Evolutionary conservation across 2,113 vertebrate genomes (phyloP).

Genomic region (Butorides virescens): DNA sequence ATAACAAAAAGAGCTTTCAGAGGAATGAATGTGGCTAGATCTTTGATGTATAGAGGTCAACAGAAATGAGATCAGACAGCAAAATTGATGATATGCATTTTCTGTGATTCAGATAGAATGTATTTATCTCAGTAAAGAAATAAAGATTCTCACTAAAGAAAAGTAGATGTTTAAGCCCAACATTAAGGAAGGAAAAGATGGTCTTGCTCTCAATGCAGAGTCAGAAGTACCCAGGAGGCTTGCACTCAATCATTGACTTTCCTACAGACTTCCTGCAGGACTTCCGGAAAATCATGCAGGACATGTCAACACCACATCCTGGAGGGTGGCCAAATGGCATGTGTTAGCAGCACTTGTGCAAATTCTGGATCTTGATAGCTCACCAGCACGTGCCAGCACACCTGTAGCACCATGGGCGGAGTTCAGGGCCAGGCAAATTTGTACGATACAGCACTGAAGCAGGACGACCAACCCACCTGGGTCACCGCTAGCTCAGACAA

Average conservation of each 20-base stretch:
- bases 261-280: not conserved
- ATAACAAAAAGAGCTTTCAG: not conserved
- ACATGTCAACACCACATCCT: rapidly evolving
- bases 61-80: not conserved
- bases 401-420: not conserved
- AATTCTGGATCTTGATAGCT: not conserved
- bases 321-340: rapidly evolving
- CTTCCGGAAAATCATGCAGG: rapidly evolving
- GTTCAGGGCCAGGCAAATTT: not conserved
- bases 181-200: not conserved
- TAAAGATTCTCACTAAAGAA: not conserved
- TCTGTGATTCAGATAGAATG: not conserved
- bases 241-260: not conserved
- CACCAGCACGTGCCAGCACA: rapidly evolving
- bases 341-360: rapidly evolving
- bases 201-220: not conserved
- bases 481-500: not conserved
- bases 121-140: not conserved
- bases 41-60: not conserved
- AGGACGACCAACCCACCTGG: not conserved
- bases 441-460: not conserved
- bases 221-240: not conserved
- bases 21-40: not conserved
- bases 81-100: not conserved
- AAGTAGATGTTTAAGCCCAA: not conserved